Base-by-base conservation (phyloP, 2,113 vertebrate species). In the Henicopernis longicauda region DNA sequence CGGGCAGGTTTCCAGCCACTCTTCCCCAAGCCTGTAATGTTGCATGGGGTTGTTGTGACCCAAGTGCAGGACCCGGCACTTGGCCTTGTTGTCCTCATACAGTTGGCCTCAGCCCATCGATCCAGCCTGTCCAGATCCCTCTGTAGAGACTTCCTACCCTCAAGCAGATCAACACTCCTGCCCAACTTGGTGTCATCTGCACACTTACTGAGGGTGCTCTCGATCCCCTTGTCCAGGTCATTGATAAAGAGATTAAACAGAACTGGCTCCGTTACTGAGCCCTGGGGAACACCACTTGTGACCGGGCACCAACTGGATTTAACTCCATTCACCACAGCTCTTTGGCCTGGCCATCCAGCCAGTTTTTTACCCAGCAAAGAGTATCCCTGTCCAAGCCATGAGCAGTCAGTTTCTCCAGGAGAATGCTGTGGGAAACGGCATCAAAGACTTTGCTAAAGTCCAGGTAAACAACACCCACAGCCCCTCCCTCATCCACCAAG, bases 101-200 rank as follows among this genome's bases (percentile, higher is more conserved):
- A 36, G 4, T 3, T 49, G 26, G 44, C 74, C 16, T 31, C 1
- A 1, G 74, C 44, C 11, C n/a, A 61, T 31, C 0, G 1, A 61
- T 49, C 44, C 34, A 77, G 26, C 44, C 34, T 61, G 57, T 18
- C 17, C 19, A 61, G 44, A 4, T 38, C 44, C 15, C 19, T 36
- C 55, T 29, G 42, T 5, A 76, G 55, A 17, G 15, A 19, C 25
- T 29, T 45, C 40, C 40, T 21, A 16, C 40, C 40, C 25, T n/a
- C 13, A 7, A 29, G 40, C 42, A 36, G 17, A 21, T 21, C 55
- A 21, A 45, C 32, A 9, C 32, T 58, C 13, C 32, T 4, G 4
- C 17, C 9, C 25, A 79, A 13, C 25, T 36, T 25, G 34, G 34
- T 45, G 34, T 52, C 8, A 3, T 16, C 42, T 36, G 36, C 1